These are phyloP conservation scores for Xanthia icteritia DNA, from an alignment of 2,888 invertebrate genomes.

Conservation along the genomic window DNA sequence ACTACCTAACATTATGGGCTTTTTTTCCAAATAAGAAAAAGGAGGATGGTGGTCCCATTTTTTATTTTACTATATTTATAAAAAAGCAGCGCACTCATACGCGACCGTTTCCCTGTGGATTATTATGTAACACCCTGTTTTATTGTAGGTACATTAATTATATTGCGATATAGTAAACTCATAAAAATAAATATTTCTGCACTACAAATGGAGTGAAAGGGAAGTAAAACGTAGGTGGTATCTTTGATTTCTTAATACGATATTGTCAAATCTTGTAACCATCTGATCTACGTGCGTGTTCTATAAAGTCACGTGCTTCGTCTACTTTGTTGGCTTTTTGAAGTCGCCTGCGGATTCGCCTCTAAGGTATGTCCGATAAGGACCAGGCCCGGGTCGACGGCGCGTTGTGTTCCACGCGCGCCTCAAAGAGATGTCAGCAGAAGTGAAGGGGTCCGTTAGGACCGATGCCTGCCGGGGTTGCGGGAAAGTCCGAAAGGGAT, in stretches of 20 bases:
- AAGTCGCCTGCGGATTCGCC: neutral
- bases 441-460: too few relatives aligned
- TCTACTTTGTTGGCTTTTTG: neutral
- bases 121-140: slow-evolving; percentile 17
- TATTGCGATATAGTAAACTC: slow-evolving; percentile 32
- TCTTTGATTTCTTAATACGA: slow-evolving; percentile 30
- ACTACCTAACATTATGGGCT: too few relatives aligned
- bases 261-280: slow-evolving; percentile 12
- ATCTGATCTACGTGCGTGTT: neutral
- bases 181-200: slow-evolving; percentile 37
- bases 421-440: too few relatives aligned
- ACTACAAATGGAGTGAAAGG: slow-evolving; percentile 55
- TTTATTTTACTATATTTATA: neutral
- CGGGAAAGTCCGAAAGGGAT: too few relatives aligned
- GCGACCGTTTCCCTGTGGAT: neutral
- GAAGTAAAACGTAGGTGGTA: slow-evolving; percentile 21
- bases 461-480: too few relatives aligned
- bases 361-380: neutral
- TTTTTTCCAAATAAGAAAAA: neutral
- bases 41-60: too few relatives aligned
- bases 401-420: too few relatives aligned
- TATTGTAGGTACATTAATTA: slow-evolving; percentile 16
- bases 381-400: too few relatives aligned
- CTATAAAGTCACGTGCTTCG: neutral
- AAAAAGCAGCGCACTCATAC: neutral